Evolutionary conservation across 2,797 vertebrate genomes (phyloP).

Genomic region (Ceyx erithaca): DNA sequence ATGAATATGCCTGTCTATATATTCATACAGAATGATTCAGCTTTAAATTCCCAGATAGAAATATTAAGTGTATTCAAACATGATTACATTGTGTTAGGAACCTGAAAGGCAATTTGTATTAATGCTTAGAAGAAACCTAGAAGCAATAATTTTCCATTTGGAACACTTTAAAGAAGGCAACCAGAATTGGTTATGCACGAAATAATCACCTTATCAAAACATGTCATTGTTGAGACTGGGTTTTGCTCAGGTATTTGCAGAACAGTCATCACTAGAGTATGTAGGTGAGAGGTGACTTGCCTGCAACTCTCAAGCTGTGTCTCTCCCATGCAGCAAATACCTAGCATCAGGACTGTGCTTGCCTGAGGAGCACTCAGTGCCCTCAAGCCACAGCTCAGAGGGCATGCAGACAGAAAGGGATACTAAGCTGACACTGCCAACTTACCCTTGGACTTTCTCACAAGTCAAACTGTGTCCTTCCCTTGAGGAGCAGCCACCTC

Average conservation of each 20-base stretch:
- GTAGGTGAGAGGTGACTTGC: constrained; percentile 41
- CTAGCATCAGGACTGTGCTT: not conserved
- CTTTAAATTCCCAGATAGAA: not conserved
- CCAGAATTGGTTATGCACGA: not conserved
- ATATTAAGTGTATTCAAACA: not conserved
- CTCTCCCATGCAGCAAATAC: not conserved
- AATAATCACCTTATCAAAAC: constrained; percentile 32
- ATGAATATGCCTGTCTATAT: not conserved
- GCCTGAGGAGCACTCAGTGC: not conserved
- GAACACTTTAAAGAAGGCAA: not conserved
- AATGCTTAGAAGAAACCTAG: not conserved
- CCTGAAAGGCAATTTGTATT: constrained; percentile 3
- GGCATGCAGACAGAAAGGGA: not conserved
- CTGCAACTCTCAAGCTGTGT: constrained; percentile 17
- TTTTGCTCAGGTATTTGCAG: constrained; percentile 20
- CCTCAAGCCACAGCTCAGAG: not conserved
- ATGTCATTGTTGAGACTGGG: not conserved
- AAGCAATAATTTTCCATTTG: not conserved
- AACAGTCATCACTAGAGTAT: constrained; percentile 30
- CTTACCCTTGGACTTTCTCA: not conserved
- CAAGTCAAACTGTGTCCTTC: not conserved
- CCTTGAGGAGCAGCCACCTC: not conserved
- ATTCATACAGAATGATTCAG: not conserved
- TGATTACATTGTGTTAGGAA: not conserved
- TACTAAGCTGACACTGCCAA: not conserved